Evolutionary conservation across 1,140 invertebrate species (phyloP), one percentile per base, ranked within the genome.

Genomic region (Hypsibius dujardini): DNA sequence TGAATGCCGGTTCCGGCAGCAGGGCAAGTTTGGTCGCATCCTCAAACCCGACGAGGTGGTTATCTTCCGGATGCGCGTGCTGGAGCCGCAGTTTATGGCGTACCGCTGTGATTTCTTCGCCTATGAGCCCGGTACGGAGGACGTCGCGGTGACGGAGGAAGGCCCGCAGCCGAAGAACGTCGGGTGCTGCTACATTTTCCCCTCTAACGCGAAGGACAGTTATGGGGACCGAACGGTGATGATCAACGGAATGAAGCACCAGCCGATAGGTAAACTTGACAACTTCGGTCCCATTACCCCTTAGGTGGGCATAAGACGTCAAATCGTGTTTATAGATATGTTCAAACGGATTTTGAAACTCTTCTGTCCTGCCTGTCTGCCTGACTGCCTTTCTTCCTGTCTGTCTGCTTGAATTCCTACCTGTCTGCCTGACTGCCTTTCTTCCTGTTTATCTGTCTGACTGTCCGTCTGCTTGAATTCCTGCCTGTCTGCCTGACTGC

Each of bases 181-280:
- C 73, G 92, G 91, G 3, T 93, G 90, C 77, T 88, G 88, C 77
- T 92, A 94, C 81, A 84, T 95, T 72, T 80, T 89, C 60, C 87
- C 87, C 1, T 84, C 82, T 72, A 84, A 84, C 70, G 79, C 87
- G 72, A 86, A 87, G 75, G 82, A 86, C 7, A 90, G 89, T 70
- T 85, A 88, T 77, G 90, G 90, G n/a, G 80, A 82, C 56, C 79
- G 88, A 50, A 86, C 88, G 71, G 81, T 92, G 71, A 90, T 92
- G 7, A 90, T 95, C 46, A 92, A 88, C 56, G 87, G 87, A 76
- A 85, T 85, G 47, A 79, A 88, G 75, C 90, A 92, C 77, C 84
- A 87, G 70, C 90, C 92, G 1, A 84, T 95, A 73, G 92, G 92
- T 85, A 2, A 79, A 28, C 28, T 78, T 74, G 78, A 83, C 84